Evolutionary conservation across 2,888 invertebrate genomes (phyloP), one percentile per base, ranked within the genome.

Genomic region (Actias luna): DNA sequence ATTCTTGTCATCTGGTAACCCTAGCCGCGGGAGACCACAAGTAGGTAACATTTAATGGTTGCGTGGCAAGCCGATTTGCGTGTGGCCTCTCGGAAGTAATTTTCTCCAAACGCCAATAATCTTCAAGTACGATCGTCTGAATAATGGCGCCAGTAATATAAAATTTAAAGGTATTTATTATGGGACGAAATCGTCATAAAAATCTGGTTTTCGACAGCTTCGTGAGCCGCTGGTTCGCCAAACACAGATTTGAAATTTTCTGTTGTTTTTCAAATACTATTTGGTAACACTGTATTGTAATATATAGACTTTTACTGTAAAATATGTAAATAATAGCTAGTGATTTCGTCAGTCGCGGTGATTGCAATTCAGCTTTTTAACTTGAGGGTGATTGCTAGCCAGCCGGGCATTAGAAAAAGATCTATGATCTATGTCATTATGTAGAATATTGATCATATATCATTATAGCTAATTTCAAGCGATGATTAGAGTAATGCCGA

Each of bases 21-120:
- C n/a, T n/a, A n/a, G 46, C 31, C 25, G 60, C 5, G 8, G 16
- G 16, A 58, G 55, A 39, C 57, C 57, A 14, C 29, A 42, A 62
- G 22, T 58, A 33, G 57, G 33, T 58, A 57, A 58, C 25, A 60
- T 61, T 57, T 42, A 65, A 76, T 64, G 70, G 69, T 75, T 74
- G 75, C 75, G 66, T 70, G 69, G 69, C 31, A 63, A 62, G 46
- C 31, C 72, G 65, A 76, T 78, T 81, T 80, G 80, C 82, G 82
- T 83, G 82, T 75, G 76, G 75, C 76, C 73, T 79, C 73, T 82
- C 80, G 80, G 82, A 84, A 83, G 80, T 78, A 83, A 85, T 85
- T 83, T 83, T 77, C 79, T 71, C 78, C 72, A 73, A 74, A 77
- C 75, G 74, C 74, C 76, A 79, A 80, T 84, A 84, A 84, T 79